Evolutionary conservation across 2,113 vertebrate genomes (phyloP), one percentile per base, ranked within the genome.

Genomic region (Toxotes jaculatrix): DNA sequence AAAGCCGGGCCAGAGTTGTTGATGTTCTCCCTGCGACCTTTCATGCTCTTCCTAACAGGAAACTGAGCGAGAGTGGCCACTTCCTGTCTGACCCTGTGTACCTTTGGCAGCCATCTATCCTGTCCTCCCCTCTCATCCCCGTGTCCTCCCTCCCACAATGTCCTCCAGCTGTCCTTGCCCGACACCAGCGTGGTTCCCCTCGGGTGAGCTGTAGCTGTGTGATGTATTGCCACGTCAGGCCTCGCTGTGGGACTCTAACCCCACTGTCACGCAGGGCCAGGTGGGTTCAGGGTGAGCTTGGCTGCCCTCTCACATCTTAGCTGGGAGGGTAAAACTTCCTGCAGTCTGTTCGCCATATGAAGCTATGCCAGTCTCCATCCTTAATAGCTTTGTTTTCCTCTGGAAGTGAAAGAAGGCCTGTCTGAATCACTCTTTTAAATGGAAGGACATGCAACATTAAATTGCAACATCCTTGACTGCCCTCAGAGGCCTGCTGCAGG

Each of bases 151-250:
- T 67, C 76, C 71, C 83, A 69, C 34, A 16, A 76, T 73, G 85
- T 91, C 87, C 89, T 90, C 84, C 80, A 90, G 80, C 77, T 91
- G 89, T 92, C 92, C 84, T 92, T 82, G 61, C 67, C 69, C 40
- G 32, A 72, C 85, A 63, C 34, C 61, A 62, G 45, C n/a, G 23
- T 34, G 53, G 60, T 82, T 77, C 70, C 84, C 76, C 60, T 68
- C 1, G 53, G 63, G 66, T 77, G 70, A 84, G 76, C 62, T 40
- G 77, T 21, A 66, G 76, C 72, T 62, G 62, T 80, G 83, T 92
- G 92, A 93, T 91, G 88, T 77, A 92, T 84, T 36, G 72, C 72
- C 79, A 67, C 77, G 61, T 89, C 86, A 61, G 64, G 65, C 49
- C 19, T 88, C 69, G 31, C 86, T 32, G 67, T 57, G 81, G 81